A percentile compares a stretch with the other conserved stretches of the same genome.
phyloP scores from a whole-genome alignment of 1,140 invertebrate genomes.

The Aphaenogaster floridana region DNA sequence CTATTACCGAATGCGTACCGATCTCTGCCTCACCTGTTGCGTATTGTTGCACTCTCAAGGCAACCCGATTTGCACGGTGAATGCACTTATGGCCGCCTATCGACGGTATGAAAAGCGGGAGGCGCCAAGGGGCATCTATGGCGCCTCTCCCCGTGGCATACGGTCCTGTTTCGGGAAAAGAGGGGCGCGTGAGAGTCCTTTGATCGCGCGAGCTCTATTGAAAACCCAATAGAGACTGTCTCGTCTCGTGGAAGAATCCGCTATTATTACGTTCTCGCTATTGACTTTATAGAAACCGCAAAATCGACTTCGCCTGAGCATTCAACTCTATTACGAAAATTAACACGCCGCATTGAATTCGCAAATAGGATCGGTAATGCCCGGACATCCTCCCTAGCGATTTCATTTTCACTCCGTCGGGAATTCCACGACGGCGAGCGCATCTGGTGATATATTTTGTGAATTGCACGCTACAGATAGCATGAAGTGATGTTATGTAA shows the following conservation, averaged over 20 bases:
- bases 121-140: conserved; percentile 61
- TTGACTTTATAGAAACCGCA: conserved; percentile 70
- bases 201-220: conserved; percentile 75
- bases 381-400: background rate
- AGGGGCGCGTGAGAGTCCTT: conserved; percentile 70
- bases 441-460: background rate
- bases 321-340: conserved; percentile 45
- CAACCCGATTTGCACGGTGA: conserved; percentile 83
- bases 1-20: conserved; percentile 76
- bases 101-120: conserved; percentile 76
- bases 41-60: conserved; percentile 81
- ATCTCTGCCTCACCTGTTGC: conserved; percentile 80
- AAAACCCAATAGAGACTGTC: conserved; percentile 53
- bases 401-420: background rate
- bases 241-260: conserved; percentile 60
- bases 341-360: conserved; percentile 39
- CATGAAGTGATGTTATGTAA: background rate
- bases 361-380: conserved; percentile 39
- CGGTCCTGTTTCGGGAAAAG: conserved; percentile 75
- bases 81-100: conserved; percentile 80
- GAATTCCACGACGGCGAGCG: background rate
- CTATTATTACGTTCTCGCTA: conserved; percentile 60
- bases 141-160: conserved; percentile 34
- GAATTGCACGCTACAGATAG: background rate
- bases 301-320: conserved; percentile 53